These are phyloP conservation scores for Mya arenaria DNA, from an alignment of 1,140 invertebrate species.

Conservation along the genomic window DNA sequence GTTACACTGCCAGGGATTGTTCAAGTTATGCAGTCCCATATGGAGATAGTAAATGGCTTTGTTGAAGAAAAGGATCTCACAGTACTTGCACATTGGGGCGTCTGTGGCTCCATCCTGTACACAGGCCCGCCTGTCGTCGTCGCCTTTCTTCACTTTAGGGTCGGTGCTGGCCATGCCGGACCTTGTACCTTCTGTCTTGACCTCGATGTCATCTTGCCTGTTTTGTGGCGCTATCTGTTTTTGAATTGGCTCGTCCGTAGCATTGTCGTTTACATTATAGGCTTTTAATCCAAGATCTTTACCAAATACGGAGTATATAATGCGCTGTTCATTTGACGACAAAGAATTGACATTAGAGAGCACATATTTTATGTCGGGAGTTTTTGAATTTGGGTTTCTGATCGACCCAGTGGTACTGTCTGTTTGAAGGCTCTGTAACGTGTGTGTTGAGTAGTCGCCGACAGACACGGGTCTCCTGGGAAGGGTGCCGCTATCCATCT, in stretches of 20 bases:
- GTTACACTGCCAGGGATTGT: constrained; percentile 99
- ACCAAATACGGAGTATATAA: constrained; percentile 50
- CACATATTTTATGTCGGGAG: not conserved
- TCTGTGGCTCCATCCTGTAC: not conserved
- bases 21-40: constrained; percentile 97
- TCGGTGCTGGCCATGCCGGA: not conserved
- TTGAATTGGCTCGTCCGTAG: too few species aligned
- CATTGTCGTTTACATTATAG: not conserved
- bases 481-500: not conserved
- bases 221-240: too few species aligned
- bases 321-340: constrained; percentile 44
- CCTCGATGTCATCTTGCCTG: too few species aligned
- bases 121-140: not conserved
- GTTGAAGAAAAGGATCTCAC: constrained; percentile 96
- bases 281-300: constrained; percentile 27
- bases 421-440: not conserved
- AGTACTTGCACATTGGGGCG: constrained; percentile 84
- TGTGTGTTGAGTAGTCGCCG: constrained; percentile 7
- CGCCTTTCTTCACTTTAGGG: not conserved
- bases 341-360: constrained; percentile 15
- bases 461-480: constrained; percentile 28
- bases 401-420: not conserved
- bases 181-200: too few species aligned
- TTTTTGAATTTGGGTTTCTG: not conserved
- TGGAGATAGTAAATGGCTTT: constrained; percentile 97